phyloP scores from a whole-genome alignment of 2,888 invertebrate genomes.

The Anoplius nigerrimus region DNA sequence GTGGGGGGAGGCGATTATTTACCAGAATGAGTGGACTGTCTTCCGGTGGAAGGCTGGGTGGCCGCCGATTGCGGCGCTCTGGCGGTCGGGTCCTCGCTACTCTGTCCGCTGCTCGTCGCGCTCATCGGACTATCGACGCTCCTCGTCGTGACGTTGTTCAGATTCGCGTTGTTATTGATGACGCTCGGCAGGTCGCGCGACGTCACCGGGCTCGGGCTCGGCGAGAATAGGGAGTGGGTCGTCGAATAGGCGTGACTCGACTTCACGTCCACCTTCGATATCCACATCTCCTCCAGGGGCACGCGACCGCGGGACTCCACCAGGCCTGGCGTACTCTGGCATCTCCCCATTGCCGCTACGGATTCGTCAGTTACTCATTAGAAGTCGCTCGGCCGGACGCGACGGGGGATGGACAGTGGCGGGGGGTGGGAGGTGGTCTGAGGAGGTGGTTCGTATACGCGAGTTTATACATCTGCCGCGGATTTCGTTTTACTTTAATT shows the following conservation, averaged over 20 bases:
- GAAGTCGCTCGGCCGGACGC: too few relatives aligned
- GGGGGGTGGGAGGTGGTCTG: too few relatives aligned
- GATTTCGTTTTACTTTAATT: too few relatives aligned
- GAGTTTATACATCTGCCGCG: too few relatives aligned
- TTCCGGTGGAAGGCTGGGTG: slow-evolving; percentile 72
- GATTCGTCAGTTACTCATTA: slow-evolving; percentile 41
- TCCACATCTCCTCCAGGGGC: slow-evolving; percentile 91
- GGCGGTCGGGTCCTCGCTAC: slow-evolving; percentile 71
- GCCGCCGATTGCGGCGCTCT: slow-evolving; percentile 71
- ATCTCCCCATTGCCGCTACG: slow-evolving; percentile 94
- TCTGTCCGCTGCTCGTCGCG: slow-evolving; percentile 71
- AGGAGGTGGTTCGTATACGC: too few relatives aligned
- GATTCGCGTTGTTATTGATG: slow-evolving; percentile 34
- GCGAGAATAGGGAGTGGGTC: slow-evolving; percentile 69
- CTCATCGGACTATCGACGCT: slow-evolving; percentile 70
- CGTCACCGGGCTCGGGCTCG: slow-evolving; percentile 68
- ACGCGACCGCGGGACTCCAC: slow-evolving; percentile 94
- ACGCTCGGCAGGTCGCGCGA: slow-evolving; percentile 51
- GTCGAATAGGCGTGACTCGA: slow-evolving; percentile 56
- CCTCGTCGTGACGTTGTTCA: slow-evolving; percentile 50
- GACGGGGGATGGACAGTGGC: too few relatives aligned
- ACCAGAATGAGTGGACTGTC: slow-evolving; percentile 63
- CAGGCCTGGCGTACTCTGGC: slow-evolving; percentile 96
- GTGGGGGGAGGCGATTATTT: slow-evolving; percentile 21
- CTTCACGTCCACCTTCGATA: slow-evolving; percentile 77